These are phyloP conservation scores for Microctonus brassicae DNA, from an alignment of 2,888 invertebrate species.

Conservation along the genomic window DNA sequence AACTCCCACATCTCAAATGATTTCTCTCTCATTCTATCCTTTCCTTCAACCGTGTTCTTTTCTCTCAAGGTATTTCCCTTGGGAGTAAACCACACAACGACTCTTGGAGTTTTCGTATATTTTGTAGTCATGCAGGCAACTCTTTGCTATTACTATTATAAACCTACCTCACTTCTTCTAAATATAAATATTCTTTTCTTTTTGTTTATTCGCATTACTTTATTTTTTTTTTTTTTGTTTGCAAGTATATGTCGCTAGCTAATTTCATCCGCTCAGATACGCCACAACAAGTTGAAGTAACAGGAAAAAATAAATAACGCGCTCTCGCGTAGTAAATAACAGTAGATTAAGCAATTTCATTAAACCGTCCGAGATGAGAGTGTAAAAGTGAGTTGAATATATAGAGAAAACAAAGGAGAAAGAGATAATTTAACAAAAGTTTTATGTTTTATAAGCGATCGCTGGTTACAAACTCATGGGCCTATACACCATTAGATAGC, in stretches of 20 bases:
- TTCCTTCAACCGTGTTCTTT: neutral
- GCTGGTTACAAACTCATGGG: constrained; percentile 10
- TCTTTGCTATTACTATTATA: neutral
- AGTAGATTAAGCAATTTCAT: constrained; percentile 54
- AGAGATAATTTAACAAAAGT: constrained; percentile 40
- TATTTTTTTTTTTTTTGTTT: neutral
- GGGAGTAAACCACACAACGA: constrained; percentile 22
- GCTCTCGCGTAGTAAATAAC: constrained; percentile 48
- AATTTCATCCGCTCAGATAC: constrained; percentile 32
- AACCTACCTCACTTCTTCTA: neutral
- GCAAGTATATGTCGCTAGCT: neutral
- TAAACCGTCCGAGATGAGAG: constrained; percentile 41
- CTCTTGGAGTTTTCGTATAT: constrained; percentile 33
- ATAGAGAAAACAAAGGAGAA: constrained; percentile 36
- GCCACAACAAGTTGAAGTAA: constrained; percentile 13
- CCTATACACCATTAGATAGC: constrained; percentile 14
- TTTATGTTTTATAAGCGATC: constrained; percentile 42
- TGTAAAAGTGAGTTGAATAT: constrained; percentile 8
- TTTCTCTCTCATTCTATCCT: neutral
- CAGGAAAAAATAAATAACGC: constrained; percentile 43
- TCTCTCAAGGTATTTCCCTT: constrained; percentile 33
- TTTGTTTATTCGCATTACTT: neutral
- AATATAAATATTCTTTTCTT: too few relatives aligned
- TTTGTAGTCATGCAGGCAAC: constrained; percentile 24
- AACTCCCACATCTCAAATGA: constrained; percentile 26